phyloP scores from a whole-genome alignment of 2,888 invertebrate genomes.

The Epinotia bilunana region DNA sequence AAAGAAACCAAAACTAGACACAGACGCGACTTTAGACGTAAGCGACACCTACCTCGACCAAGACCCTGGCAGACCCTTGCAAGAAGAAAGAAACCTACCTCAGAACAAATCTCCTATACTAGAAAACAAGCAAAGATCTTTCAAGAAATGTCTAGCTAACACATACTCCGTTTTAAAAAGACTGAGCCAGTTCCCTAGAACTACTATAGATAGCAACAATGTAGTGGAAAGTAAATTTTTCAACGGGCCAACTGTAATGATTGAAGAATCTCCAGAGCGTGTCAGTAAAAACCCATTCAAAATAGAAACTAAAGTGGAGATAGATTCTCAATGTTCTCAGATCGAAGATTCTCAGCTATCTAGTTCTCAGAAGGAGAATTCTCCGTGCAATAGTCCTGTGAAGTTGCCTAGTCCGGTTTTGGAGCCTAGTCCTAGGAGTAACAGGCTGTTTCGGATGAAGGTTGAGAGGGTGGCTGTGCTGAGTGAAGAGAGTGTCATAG shows the following conservation, averaged over 20 bases:
- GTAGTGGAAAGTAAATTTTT: slow-evolving; percentile 87
- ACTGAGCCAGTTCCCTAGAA: slow-evolving; percentile 82
- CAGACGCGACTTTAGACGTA: slow-evolving; percentile 47
- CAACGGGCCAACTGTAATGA: slow-evolving; percentile 51
- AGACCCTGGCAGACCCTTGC: slow-evolving; percentile 53
- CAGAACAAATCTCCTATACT: slow-evolving; percentile 75
- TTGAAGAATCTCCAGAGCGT: slow-evolving; percentile 53
- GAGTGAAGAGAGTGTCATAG: slow-evolving; percentile 70
- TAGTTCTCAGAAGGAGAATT: slow-evolving; percentile 72
- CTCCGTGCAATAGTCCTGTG: slow-evolving; percentile 58
- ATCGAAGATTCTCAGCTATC: slow-evolving; percentile 53
- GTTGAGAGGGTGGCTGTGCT: slow-evolving; percentile 51
- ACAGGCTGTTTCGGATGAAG: slow-evolving; percentile 58
- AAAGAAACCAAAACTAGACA: slow-evolving; percentile 66
- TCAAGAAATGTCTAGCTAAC: slow-evolving; percentile 63
- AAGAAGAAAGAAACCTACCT: slow-evolving; percentile 54
- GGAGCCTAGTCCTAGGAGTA: slow-evolving; percentile 57
- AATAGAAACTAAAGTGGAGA: slow-evolving; percentile 44
- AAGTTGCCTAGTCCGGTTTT: slow-evolving; percentile 66
- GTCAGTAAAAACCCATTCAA: slow-evolving; percentile 44
- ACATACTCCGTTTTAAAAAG: slow-evolving; percentile 70
- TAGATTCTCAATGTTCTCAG: slow-evolving; percentile 53
- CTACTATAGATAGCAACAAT: slow-evolving; percentile 66
- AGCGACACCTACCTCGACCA: slow-evolving; percentile 53
- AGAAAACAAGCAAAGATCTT: slow-evolving; percentile 73